phyloP scores from a whole-genome alignment of 2,797 vertebrate genomes.

The Hapalemur alaotrensis region DNA sequence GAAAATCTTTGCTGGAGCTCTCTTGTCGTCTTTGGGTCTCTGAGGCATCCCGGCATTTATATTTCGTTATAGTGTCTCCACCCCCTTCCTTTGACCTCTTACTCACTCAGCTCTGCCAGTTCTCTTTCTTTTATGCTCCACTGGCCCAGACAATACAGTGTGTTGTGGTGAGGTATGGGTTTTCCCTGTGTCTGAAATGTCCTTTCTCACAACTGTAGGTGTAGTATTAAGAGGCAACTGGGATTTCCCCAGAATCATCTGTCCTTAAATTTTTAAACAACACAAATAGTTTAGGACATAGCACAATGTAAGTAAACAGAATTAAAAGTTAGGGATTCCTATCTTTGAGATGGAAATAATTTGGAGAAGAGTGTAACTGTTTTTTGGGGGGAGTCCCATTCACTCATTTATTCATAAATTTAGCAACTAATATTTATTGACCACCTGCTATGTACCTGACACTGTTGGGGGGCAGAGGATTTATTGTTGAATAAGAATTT shows the following conservation, averaged over 20 bases:
- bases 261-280: neutral
- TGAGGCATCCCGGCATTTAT: constrained; percentile 33
- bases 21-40: neutral
- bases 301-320: neutral
- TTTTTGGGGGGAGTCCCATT: neutral
- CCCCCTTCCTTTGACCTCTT: constrained; percentile 55
- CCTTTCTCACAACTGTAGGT: constrained; percentile 61
- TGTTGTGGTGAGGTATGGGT: constrained; percentile 49
- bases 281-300: neutral
- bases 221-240: neutral
- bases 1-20: neutral
- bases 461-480: neutral
- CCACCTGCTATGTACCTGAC: neutral
- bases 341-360: neutral
- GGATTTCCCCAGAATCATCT: constrained; percentile 59
- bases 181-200: constrained; percentile 69
- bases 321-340: neutral
- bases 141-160: neutral
- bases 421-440: neutral
- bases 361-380: neutral
- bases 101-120: neutral
- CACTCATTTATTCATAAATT: neutral
- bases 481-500: neutral
- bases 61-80: neutral
- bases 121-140: constrained; percentile 61